Evolutionary conservation across 2,113 vertebrate species (phyloP).

Genomic region (Callipepla californica): DNA sequence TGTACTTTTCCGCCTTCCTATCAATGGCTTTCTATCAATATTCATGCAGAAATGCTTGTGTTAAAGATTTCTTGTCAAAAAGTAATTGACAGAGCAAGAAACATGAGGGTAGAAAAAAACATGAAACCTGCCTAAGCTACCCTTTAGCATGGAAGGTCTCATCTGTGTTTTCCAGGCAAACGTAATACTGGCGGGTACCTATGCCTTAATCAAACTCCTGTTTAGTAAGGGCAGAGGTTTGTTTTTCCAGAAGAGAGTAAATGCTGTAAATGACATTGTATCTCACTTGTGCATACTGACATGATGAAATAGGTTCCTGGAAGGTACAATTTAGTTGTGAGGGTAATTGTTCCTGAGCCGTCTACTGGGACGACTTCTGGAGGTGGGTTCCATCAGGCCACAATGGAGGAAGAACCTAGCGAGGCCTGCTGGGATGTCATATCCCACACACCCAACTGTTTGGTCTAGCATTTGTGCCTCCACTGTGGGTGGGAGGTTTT

Average conservation of each 20-base stretch:
- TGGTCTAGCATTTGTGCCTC: background rate
- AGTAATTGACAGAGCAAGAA: background rate
- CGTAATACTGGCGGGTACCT: background rate
- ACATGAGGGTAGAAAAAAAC: background rate
- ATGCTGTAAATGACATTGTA: background rate
- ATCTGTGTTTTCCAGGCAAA: background rate
- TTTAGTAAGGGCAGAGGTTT: slow-evolving; percentile 15
- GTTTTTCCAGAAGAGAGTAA: background rate
- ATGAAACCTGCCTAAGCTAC: background rate
- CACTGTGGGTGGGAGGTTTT: background rate
- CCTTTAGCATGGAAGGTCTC: background rate
- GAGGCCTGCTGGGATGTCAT: background rate
- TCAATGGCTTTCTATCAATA: background rate
- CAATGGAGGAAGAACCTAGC: background rate
- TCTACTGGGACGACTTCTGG: background rate
- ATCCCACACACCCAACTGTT: fast-evolving
- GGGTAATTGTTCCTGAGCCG: background rate
- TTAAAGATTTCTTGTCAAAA: background rate
- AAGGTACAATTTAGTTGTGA: background rate
- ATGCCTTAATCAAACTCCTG: background rate
- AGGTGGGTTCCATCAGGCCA: fast-evolving
- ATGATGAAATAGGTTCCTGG: background rate
- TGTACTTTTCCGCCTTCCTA: background rate
- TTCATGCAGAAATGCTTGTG: background rate
- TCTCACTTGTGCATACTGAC: background rate